Evolutionary conservation across 2,113 vertebrate genomes (phyloP), one percentile per base, ranked within the genome.

Genomic region (Trogon surrucura): DNA sequence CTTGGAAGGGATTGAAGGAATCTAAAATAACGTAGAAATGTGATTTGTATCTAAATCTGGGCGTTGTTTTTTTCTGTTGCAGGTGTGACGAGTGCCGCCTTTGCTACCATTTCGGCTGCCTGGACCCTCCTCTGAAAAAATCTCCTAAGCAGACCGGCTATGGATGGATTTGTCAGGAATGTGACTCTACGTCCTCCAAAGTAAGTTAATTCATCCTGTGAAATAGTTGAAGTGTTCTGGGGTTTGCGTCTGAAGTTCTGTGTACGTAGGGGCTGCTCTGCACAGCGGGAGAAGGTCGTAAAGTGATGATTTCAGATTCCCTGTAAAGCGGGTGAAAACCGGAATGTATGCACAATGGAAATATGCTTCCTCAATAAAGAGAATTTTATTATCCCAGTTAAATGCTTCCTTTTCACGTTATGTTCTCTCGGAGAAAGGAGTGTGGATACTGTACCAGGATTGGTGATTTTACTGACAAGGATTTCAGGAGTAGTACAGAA

Each of bases 111-210:
- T 99, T 99, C 66, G 99, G 99, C 66, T 99, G 99, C 92, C 97
- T 99, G 97, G 99, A 99, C 96, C 99, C 99, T 97, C 99, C 99
- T n/a, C 97, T 99, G 97, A 99, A 99, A 98, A 99, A 99, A 95
- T 99, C 99, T 78, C 99, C 99, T 78, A 99, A 99, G 94, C 99
- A 99, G 97, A 99, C 99, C 18, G 99, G 99, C 73, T 99, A 99
- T 85, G 99, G 99, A 77, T 99, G 99, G 99, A 99, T 99, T 97
- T 99, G 99, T 98, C 99, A 99, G 95, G 99, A 99, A 87, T 99
- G 99, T 97, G 99, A 99, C 97, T 99, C 98, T 64, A 99, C 99
- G 11, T 99, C 99, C 88, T 99, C 99, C 84, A 99, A 99, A 99
- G 99, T 99, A 98, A 99, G 98, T 90, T 84, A 73, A 70, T 73